Conservation (phyloP, 1,140 invertebrate species). For the Spodoptera frugiperda region DNA sequence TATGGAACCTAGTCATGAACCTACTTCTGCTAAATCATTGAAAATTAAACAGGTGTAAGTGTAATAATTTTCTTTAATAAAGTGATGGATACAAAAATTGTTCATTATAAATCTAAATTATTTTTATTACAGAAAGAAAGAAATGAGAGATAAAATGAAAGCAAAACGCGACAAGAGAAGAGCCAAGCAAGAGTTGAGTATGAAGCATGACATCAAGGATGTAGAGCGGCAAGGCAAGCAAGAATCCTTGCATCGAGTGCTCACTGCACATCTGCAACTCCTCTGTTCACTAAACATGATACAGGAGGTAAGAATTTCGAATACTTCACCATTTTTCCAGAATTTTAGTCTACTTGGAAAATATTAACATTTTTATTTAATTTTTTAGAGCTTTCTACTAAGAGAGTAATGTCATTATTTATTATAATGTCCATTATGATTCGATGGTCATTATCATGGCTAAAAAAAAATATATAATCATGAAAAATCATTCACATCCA, state of each 20-base stretch:
- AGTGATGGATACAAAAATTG: too few species aligned
- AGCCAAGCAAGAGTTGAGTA: conserved; percentile 68
- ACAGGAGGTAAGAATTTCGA: conserved; percentile 65
- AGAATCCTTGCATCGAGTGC: conserved; percentile 67
- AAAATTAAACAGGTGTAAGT: conserved; percentile 78
- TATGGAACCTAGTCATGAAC: conserved; percentile 46
- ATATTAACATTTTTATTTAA: too few species aligned
- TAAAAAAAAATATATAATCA: too few species aligned
- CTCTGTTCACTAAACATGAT: conserved; percentile 77
- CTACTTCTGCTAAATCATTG: conserved; percentile 56
- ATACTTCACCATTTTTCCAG: background rate
- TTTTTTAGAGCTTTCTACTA: too few species aligned
- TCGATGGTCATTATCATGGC: too few species aligned
- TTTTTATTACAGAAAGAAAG: conserved; percentile 62
- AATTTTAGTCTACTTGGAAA: too few species aligned
- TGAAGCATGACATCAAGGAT: conserved; percentile 73
- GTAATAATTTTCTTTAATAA: background rate
- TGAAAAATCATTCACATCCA: too few species aligned
- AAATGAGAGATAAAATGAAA: conserved; percentile 73
- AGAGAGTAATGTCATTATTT: too few species aligned
- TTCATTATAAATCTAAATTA: background rate
- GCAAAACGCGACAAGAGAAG: conserved; percentile 70
- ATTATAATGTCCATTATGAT: too few species aligned
- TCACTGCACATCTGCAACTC: conserved; percentile 73
- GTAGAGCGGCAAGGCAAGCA: conserved; percentile 70